Conservation (phyloP, 2,797 vertebrate genomes). For the Eurystomus glaucurus region DNA sequence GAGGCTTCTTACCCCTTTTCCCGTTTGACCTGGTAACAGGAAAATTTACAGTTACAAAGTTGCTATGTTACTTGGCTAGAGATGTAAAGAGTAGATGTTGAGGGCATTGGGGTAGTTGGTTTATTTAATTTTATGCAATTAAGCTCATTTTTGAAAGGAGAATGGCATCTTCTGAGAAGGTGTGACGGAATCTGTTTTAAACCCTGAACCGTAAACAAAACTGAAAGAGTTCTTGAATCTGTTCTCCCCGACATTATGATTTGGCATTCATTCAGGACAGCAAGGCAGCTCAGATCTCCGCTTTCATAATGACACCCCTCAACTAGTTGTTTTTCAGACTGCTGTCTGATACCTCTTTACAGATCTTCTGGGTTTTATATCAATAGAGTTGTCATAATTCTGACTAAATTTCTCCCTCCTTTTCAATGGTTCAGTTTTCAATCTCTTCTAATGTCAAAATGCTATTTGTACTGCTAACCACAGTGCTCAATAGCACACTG, state of each 20-base stretch:
- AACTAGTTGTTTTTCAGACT: constrained; percentile 26
- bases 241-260: background rate
- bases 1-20: background rate
- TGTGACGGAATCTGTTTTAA: background rate
- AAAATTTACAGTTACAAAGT: background rate
- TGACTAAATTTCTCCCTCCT: constrained; percentile 33
- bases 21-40: background rate
- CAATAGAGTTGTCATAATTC: constrained; percentile 37
- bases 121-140: background rate
- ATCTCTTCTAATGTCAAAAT: constrained; percentile 38
- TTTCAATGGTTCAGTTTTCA: constrained; percentile 25
- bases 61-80: background rate
- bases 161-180: background rate
- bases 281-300: background rate
- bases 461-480: constrained; percentile 53
- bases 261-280: background rate
- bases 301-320: background rate
- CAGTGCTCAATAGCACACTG: background rate
- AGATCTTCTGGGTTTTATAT: constrained; percentile 19
- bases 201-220: background rate
- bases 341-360: constrained; percentile 22
- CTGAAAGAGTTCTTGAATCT: background rate
- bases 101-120: background rate
- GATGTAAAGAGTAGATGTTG: background rate
- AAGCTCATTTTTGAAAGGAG: background rate